Percentiles rank a stretch among this genome's conserved stretches.
phyloP scores from a whole-genome alignment of 2,888 invertebrate species.

The Synanthedon tipuliformis region DNA sequence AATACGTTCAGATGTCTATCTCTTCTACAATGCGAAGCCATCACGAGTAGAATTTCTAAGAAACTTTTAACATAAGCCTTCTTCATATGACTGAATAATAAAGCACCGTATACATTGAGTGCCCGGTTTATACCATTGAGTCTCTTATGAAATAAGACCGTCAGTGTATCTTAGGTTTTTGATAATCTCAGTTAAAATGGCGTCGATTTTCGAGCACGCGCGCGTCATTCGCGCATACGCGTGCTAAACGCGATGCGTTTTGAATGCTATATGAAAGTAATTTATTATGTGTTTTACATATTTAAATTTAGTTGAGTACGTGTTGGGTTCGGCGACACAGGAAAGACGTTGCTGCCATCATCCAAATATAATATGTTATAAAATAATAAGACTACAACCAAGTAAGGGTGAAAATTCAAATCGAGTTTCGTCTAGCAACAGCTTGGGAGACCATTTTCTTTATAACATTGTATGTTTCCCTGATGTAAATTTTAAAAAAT shows the following conservation, averaged over 20 bases:
- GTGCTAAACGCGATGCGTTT: constrained; percentile 1
- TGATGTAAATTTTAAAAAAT: too few species aligned
- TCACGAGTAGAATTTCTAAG: background rate
- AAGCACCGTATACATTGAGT: too few species aligned
- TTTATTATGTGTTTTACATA: background rate
- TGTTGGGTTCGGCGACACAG: background rate
- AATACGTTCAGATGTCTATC: background rate
- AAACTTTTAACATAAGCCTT: background rate
- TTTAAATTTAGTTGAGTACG: background rate
- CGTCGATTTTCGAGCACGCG: background rate
- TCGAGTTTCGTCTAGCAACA: too few species aligned
- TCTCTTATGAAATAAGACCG: background rate
- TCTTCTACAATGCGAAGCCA: background rate
- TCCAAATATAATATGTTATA: background rate
- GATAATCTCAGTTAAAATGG: background rate
- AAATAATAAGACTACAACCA: too few species aligned
- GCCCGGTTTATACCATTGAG: too few species aligned
- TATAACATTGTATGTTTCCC: too few species aligned
- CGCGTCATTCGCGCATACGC: background rate
- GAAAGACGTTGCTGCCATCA: background rate
- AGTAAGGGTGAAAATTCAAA: too few species aligned
- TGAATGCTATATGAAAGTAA: constrained; percentile 1
- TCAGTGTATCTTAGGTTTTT: background rate
- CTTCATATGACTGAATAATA: background rate
- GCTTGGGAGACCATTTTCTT: too few species aligned